These are phyloP conservation scores for Prionace glauca DNA, from an alignment of 2,797 vertebrate genomes.

Conservation along the genomic window DNA sequence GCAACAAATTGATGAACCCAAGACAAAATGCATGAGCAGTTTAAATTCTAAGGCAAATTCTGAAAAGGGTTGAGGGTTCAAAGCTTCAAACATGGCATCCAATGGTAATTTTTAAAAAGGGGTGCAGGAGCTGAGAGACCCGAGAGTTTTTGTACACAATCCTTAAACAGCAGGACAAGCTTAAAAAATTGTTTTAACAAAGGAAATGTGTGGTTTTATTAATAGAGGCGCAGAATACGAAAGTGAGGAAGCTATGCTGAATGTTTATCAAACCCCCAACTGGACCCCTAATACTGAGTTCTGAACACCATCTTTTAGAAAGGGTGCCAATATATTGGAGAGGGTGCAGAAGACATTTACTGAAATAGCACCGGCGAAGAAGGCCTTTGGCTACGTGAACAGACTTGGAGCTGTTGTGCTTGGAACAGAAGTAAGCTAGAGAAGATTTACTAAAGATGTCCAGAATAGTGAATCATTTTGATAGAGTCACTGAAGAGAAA, in stretches of 20 bases:
- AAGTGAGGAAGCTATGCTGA: background rate
- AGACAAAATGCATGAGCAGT: background rate
- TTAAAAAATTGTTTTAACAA: background rate
- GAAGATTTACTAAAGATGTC: background rate
- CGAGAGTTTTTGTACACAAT: background rate
- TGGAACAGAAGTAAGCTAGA: background rate
- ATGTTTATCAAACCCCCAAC: background rate
- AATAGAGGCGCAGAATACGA: background rate
- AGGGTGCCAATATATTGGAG: background rate
- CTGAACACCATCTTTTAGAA: background rate
- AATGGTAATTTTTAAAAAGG: background rate
- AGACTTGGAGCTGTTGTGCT: background rate
- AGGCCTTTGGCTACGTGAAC: background rate
- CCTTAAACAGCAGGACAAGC: background rate
- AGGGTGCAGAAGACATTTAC: background rate
- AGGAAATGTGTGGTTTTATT: background rate
- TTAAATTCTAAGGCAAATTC: background rate
- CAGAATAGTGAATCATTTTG: background rate
- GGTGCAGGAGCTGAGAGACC: background rate
- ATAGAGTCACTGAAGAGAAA: background rate
- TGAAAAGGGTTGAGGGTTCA: too few relatives aligned
- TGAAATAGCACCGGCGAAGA: background rate
- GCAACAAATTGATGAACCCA: background rate
- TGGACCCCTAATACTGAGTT: background rate
- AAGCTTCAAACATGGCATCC: background rate